phyloP scores from a whole-genome alignment of 2,888 invertebrate genomes.

The Agonopterix alstromeriana region DNA sequence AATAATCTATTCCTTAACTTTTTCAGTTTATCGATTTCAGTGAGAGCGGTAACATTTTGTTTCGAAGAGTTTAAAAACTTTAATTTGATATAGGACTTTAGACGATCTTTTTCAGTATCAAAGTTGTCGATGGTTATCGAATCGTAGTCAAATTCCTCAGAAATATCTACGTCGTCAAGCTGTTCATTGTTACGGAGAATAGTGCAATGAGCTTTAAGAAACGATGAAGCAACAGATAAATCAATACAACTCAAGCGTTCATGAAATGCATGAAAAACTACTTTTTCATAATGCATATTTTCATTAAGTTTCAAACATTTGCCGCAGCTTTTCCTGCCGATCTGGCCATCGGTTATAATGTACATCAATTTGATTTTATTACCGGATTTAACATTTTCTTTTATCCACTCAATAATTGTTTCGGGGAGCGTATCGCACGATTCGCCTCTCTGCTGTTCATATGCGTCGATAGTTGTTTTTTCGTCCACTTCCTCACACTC shows the following conservation, averaged over 20 bases:
- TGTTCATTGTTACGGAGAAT: conserved; percentile 24
- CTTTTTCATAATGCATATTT: conserved; percentile 25
- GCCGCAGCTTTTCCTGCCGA: background rate
- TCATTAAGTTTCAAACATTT: conserved; percentile 19
- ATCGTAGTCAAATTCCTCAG: conserved; percentile 27
- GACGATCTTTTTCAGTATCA: conserved; percentile 18
- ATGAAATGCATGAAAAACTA: conserved; percentile 26
- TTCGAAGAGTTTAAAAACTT: conserved; percentile 24
- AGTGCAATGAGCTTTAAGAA: conserved; percentile 23
- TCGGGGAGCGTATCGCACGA: conserved; percentile 12
- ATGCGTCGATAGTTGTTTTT: conserved; percentile 9
- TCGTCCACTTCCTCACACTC: conserved; percentile 22
- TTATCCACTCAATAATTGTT: conserved; percentile 6
- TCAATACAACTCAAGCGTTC: conserved; percentile 9
- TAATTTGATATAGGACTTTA: conserved; percentile 32
- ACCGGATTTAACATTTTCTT: conserved; percentile 9
- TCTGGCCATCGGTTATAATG: conserved; percentile 29
- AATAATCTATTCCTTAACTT: conserved; percentile 22
- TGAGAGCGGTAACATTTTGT: conserved; percentile 14
- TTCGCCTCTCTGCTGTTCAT: background rate
- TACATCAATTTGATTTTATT: conserved; percentile 24
- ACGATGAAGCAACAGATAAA: conserved; percentile 24
- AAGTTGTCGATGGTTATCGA: conserved; percentile 26
- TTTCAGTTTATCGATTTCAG: conserved; percentile 30
- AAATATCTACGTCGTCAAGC: conserved; percentile 23